Base-by-base conservation (phyloP, 1,140 invertebrate genomes). In the Sycobia sp. region DNA sequence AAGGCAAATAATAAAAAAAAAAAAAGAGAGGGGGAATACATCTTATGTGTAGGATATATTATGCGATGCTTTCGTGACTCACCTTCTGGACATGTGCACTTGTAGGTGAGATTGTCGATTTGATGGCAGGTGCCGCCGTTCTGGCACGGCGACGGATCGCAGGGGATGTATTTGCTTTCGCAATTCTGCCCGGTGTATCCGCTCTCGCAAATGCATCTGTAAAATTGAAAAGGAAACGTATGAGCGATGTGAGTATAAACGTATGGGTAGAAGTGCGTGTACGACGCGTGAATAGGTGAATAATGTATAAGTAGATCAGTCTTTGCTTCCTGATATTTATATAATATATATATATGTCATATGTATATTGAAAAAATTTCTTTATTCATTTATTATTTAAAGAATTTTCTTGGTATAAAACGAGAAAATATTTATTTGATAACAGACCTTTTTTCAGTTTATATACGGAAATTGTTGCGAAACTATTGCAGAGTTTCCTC, bases 181-280 rank as follows among this genome's bases (percentile, higher is more conserved):
- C 94, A 96, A 80, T 95, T 90, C 73, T 91, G 86, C 13, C 94
- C 94, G 2, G 93, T 95, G 76, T 91, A 96, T 65, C 94, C 94
- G 66, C 88, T 88, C 66, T 91, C 85, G 80, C 95, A 97, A 68
- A 91, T 88, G 79, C 95, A 97, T 80, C 91, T 93, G 82, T 39
- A 85, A n/a, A n/a, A 86, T 66, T 72, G 76, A n/a, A n/a, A 80
- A 51, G 18, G 4, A 18, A 16, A 16, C 20, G 43, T 11, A 22
- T 46, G 11, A 14, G 36, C 16, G 36, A 11, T 38, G 36, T 38
- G 13, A 14, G 13, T 38, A 11, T 14, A 11, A 5, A 11, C 16
- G 36, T 38, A 11, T 38, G 36, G 3, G 36, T 38, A 3, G 11
- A 11, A 14, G 5, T 38, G 13, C 36, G 36, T 3, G 36, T 11